Percentiles rank a stretch among this genome's conserved stretches.
Conservation (phyloP, 2,797 vertebrate genomes). For the Urocyon cinereoargenteus region DNA sequence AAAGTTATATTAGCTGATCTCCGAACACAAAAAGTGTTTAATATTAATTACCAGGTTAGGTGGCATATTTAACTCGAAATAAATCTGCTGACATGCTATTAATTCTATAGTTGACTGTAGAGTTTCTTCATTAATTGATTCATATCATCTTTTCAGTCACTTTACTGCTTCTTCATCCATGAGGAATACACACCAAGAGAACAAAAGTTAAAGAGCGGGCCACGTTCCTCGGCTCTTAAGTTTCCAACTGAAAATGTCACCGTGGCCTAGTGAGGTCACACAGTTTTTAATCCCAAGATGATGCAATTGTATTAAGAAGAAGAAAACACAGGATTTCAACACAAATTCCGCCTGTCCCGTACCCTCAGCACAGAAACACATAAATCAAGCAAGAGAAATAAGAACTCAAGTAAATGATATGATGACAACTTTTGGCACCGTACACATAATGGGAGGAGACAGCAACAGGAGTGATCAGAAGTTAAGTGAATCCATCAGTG, state of each 20-base stretch:
- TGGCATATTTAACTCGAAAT: not conserved
- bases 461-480: not conserved
- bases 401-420: not conserved
- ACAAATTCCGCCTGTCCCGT: not conserved
- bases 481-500: not conserved
- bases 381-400: not conserved
- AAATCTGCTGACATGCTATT: not conserved
- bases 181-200: not conserved
- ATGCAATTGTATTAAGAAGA: not conserved
- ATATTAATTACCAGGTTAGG: not conserved
- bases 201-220: not conserved
- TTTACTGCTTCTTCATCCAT: not conserved
- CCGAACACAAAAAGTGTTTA: slow-evolving; percentile 2
- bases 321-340: not conserved
- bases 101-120: not conserved
- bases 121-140: slow-evolving; percentile 32
- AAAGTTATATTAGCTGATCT: not conserved
- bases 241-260: not conserved
- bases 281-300: not conserved
- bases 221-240: not conserved
- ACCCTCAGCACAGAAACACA: not conserved
- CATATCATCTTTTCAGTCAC: not conserved
- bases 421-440: not conserved
- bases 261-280: not conserved
- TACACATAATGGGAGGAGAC: not conserved